Conservation (phyloP, 2,797 vertebrate species). For the Salarias fasciatus region DNA sequence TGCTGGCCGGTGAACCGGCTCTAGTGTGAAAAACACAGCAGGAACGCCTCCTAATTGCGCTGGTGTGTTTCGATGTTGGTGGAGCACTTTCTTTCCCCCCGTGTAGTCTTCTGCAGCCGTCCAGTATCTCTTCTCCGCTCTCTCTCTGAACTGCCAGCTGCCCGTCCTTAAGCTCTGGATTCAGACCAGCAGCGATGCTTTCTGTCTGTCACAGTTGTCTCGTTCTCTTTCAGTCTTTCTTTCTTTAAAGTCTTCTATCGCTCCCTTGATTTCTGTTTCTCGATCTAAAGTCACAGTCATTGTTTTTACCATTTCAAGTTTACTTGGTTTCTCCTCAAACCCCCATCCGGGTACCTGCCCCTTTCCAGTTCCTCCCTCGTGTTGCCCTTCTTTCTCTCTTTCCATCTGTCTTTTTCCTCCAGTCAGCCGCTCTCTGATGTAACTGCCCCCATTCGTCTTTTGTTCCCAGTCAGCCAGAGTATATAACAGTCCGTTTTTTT, state of each 20-base stretch:
- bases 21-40: constrained; percentile 66
- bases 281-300: constrained; percentile 35
- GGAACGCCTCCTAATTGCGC: constrained; percentile 73
- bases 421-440: constrained; percentile 59
- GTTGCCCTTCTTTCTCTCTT: constrained; percentile 44
- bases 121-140: constrained; percentile 21
- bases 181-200: constrained; percentile 53
- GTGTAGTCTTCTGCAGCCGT: constrained; percentile 52
- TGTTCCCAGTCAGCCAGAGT: constrained; percentile 53
- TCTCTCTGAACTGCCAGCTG: constrained; percentile 50
- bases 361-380: constrained; percentile 27
- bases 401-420: constrained; percentile 38
- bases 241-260: constrained; percentile 4
- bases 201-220: constrained; percentile 37
- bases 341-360: constrained; percentile 23
- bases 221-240: constrained; percentile 17
- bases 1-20: constrained; percentile 69
- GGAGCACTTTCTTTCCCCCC: constrained; percentile 45
- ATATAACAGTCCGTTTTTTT: constrained; percentile 28
- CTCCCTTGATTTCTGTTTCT: constrained; percentile 31
- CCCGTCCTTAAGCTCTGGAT: constrained; percentile 44
- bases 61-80: constrained; percentile 41
- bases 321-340: constrained; percentile 36
- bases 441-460: constrained; percentile 62
- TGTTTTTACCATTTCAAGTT: constrained; percentile 46